Base-by-base conservation (phyloP, 2,113 vertebrate species). In the Cariama cristata region DNA sequence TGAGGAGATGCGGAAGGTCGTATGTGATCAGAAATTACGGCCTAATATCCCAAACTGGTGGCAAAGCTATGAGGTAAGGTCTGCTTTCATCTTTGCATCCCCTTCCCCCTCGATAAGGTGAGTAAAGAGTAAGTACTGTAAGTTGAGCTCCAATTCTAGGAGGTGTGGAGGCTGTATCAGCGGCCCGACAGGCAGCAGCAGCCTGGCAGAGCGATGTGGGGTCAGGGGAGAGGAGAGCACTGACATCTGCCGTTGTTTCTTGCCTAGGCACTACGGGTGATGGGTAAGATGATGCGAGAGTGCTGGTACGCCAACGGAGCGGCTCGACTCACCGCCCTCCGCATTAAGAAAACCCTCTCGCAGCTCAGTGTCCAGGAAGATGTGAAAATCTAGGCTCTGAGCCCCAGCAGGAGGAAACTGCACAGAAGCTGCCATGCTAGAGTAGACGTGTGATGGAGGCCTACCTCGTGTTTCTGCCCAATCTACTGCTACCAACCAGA, bases 281-380 rank as follows among this genome's bases (percentile, higher is more conserved):
- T 99, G 99, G 99, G 99, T 27, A 99, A 99, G 98, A 99, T 99
- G 98, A 99, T 99, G 99, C 98, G 99, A 2, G 99, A 99, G 97
- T 99, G 99, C 96, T 99, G 99, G 99, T 99, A 99, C 30, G 98
- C 99, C 93, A 99, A 99, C 6, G 99, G 99, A 1, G 99, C 99
- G 0, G 99, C 99, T 42, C 97, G 99, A 5, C 98, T 99, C 74
- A 99, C 99, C 0, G 99, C 99, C 8, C 98, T 99, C 91, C 99
- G 99, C 98, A 99, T 99, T 71, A 99, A 99, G 99, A 99, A 99
- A 97, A 99, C 99, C 16, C 98, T 99, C 26, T 99, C 99, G 3
- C 99, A 99, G 98, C 99, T 99, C 98, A 99, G 99, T 6, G 98
- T 99, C 97, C 99, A 99, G 98, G 99, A 99, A 96, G 99, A 99